Evolutionary conservation across 2,797 vertebrate species (phyloP).

Genomic region (Emys orbicularis): DNA sequence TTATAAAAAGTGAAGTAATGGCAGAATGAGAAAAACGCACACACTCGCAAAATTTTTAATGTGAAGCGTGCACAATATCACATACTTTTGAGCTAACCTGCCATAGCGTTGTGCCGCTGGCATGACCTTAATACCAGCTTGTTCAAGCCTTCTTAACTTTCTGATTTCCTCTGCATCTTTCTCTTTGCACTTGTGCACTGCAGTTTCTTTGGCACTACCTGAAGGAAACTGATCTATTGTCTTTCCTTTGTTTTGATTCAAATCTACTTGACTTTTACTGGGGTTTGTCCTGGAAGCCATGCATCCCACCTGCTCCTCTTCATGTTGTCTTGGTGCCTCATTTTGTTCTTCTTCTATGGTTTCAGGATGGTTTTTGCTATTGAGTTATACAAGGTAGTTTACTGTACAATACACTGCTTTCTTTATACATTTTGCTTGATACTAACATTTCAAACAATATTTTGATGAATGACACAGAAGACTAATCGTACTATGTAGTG

Average conservation of each 20-base stretch:
- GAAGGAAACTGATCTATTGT: conserved; percentile 40
- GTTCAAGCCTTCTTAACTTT: conserved; percentile 87
- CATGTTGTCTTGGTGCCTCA: conserved; percentile 70
- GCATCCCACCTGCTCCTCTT: conserved; percentile 59
- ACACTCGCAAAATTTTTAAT: conserved; percentile 24
- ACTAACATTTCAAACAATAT: not conserved
- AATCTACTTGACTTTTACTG: conserved; percentile 47
- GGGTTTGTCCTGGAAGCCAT: conserved; percentile 14
- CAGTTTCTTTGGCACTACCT: not conserved
- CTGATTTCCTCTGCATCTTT: conserved; percentile 81
- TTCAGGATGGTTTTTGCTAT: conserved; percentile 81
- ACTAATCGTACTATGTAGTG: not conserved
- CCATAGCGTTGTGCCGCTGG: conserved; percentile 89
- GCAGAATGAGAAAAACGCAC: not conserved
- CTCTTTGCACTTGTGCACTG: conserved; percentile 48
- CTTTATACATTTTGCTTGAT: not conserved
- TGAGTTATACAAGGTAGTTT: conserved; percentile 76
- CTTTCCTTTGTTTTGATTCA: not conserved
- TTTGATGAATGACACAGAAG: not conserved
- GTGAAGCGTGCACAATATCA: conserved; percentile 37
- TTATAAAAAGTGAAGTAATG: conserved; percentile 45
- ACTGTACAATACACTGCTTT: conserved; percentile 11
- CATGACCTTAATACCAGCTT: conserved; percentile 90
- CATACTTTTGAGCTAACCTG: conserved; percentile 86
- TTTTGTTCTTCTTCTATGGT: conserved; percentile 83